A percentile compares a stretch with the other conserved stretches of the same genome.
phyloP scores from a whole-genome alignment of 2,888 invertebrate species.

The Acrobasis repandana region DNA sequence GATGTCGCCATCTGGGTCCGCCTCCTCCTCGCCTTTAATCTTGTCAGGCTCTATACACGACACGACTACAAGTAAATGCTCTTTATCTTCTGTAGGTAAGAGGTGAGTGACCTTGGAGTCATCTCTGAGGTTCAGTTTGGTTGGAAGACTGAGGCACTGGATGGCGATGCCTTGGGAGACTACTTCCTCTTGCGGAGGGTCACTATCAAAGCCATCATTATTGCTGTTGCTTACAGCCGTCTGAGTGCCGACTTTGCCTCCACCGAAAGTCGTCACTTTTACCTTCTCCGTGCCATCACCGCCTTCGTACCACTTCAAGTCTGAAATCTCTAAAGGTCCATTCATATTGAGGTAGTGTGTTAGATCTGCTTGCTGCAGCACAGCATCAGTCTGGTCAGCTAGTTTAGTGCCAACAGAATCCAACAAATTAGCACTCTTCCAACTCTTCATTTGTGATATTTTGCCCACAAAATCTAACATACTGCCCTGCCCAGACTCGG shows the following conservation, averaged over 20 bases:
- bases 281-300: conserved; percentile 69
- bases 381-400: conserved; percentile 70
- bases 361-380: conserved; percentile 60
- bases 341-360: conserved; percentile 73
- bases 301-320: conserved; percentile 74
- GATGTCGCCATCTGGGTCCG: conserved; percentile 62
- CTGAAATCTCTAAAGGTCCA: conserved; percentile 74
- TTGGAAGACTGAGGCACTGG: conserved; percentile 82
- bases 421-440: conserved; percentile 64
- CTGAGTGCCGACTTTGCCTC: conserved; percentile 65
- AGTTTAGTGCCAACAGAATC: conserved; percentile 72
- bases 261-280: conserved; percentile 61
- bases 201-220: conserved; percentile 78
- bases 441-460: conserved; percentile 70
- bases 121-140: conserved; percentile 69
- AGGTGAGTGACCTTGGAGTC: conserved; percentile 84
- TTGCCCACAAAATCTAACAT: conserved; percentile 73
- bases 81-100: conserved; percentile 86
- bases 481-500: conserved; percentile 63
- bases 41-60: conserved; percentile 65
- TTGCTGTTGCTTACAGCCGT: conserved; percentile 64
- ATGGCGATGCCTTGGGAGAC: conserved; percentile 77
- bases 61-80: conserved; percentile 85
- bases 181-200: conserved; percentile 68
- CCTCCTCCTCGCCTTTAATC: conserved; percentile 56